Evolutionary conservation across 2,888 invertebrate genomes (phyloP), one percentile per base, ranked within the genome.

Genomic region (Lasiommata megera): DNA sequence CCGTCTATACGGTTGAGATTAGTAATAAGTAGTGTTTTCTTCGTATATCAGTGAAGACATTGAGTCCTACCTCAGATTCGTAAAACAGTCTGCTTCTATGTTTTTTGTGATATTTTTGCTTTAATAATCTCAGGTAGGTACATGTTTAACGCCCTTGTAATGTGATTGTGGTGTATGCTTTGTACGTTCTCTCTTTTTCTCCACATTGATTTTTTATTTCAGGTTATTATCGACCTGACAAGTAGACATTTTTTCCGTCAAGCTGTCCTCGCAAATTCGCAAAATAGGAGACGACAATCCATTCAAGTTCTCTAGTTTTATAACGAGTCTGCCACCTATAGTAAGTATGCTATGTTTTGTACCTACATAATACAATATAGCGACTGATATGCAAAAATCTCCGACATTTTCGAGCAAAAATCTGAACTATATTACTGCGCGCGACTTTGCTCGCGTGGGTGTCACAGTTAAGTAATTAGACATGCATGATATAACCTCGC

Each of bases 281-380:
- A 91, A 90, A 89, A 91, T 91, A 91, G 91, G 91, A 86, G 91
- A 91, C 88, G 84, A 83, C 77, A 90, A 89, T 73, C 85, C 89
- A 62, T 91, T 91, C 73, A 91, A 83, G 85, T 91, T 91, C 74
- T 84, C 91, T 69, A 91, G 88, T 82, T 90, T 91, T 70, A 88
- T 91, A 87, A 85, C 91, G 79, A 91, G 86, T 84, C 91, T 91
- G 75, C 91, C 91, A 87, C 90, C 91, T 69, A 88, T 91, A 67
- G 91, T 91, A 80, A 88, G 91, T 77, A 64, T 58, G 18, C 23
- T 31, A 44, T 37, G 46, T 29, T 37, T 8, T 12, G 38, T 12
- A 31, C n/a, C 7, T 0, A 0, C 36, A 46, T 23, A 28, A 17
- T 56, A 16, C 9, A 44, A 9, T 16, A 44, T 34, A 14, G 11